Evolutionary conservation across 2,113 vertebrate genomes (phyloP), one percentile per base, ranked within the genome.

Genomic region (Scopus umbretta): DNA sequence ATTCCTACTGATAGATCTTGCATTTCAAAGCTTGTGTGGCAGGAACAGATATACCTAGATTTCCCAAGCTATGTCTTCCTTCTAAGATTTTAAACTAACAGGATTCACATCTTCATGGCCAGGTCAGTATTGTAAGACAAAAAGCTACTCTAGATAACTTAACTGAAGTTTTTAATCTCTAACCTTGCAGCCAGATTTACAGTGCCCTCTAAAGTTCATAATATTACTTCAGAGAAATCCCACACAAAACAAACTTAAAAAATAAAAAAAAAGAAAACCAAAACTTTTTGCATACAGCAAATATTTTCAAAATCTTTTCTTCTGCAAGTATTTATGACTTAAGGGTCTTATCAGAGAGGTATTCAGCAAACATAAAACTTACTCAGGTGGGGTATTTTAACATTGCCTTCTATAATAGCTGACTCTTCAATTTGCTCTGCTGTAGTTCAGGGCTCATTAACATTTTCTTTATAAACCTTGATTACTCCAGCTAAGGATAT

Each of bases 401-500:
- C 50, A 70, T 80, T 71, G 16, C 20, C 56, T 91, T 52, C 26
- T 82, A 15, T 68, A 86, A 68, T 16, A 90, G 36, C 56, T 90
- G 36, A 93, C 36, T 92, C 63, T 52, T 89, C 70, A 73, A 12
- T 80, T 93, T 95, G 25, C 25, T 88, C 21, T 68, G 40, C 25
- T 61, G 8, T 34, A 87, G 45, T 80, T 95, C 72, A 90, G 66
- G 90, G 81, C 20, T 96, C 90, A 90, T 95, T 96, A 96, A 93
- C 67, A 58, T 62, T 92, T 70, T 34, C 66, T 74, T 93, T 90
- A 86, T 58, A 88, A 92, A 53, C 58, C 71, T 62, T 90, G 45
- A 86, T 95, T 94, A 90, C 45, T 85, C 47, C 12, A 5, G 30
- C 50, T 88, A 52, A 88, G 66, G 25, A 34, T 73, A 80, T 94